Percentiles rank a stretch among this genome's conserved stretches.
Evolutionary conservation across 2,888 invertebrate species (phyloP).

Genomic region (Plemyria rubiginata): DNA sequence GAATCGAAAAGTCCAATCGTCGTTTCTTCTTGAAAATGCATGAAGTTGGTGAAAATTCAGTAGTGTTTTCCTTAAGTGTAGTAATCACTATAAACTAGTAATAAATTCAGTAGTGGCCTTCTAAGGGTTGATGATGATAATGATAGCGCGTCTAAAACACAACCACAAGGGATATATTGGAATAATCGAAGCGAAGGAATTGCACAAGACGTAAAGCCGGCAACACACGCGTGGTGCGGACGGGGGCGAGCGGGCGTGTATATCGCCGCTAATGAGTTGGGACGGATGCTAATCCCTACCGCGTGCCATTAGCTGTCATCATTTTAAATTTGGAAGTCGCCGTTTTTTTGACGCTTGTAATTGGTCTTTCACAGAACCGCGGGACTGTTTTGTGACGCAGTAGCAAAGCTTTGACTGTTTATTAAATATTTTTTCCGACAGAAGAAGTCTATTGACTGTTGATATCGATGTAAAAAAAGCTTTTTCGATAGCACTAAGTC

Average conservation of each 20-base stretch:
- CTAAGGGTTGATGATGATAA: no score
- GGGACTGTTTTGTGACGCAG: no score
- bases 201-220: conserved; percentile 24
- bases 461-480: no score
- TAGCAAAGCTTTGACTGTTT: no score
- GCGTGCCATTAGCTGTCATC: conserved; percentile 34
- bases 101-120: no score
- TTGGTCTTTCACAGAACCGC: not conserved
- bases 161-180: not conserved
- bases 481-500: no score
- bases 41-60: no score
- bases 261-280: conserved; percentile 44
- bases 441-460: no score
- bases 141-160: not conserved
- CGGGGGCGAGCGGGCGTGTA: conserved; percentile 43
- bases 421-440: no score
- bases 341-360: conserved; percentile 13
- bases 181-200: conserved; percentile 15
- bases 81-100: no score
- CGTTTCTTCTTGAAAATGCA: not conserved
- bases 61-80: no score
- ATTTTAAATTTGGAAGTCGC: conserved; percentile 24
- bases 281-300: conserved; percentile 31
- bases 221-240: conserved; percentile 36
- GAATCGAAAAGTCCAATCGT: not conserved